Evolutionary conservation across 2,888 invertebrate species (phyloP), one percentile per base, ranked within the genome.

Genomic region (Kuschelorhynchus macadamiae): DNA sequence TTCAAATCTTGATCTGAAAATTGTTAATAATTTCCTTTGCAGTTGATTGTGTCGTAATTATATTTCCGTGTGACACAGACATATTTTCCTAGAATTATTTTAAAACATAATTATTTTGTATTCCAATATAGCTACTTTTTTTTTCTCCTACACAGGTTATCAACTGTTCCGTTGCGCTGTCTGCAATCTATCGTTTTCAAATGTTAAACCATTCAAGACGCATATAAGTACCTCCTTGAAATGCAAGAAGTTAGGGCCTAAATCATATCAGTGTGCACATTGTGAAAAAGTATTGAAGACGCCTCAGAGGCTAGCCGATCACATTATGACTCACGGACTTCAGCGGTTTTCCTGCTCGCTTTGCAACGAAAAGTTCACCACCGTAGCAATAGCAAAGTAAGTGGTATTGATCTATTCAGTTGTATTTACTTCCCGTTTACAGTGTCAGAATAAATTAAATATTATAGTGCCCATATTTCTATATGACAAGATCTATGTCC

Each of bases 331-430:
- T 1, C 92, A 92, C 70, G 89, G 88, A 0, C 79, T 85, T 0
- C 85, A 87, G 72, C 82, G 87, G 8, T 89, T 86, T 69, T 83
- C 85, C 8, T 92, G 92, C 75, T 86, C 87, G 3, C 52, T 89
- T 20, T 92, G 92, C 75, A 79, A 84, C 36, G 76, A 73, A 47
- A 81, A 80, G 67, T 80, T 78, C 49, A 75, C 79, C 79, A 83
- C 78, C 32, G 61, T 73, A 1, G 61, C 67, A 3, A 71, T 75
- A 39, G 74, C 78, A 5, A 79, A 76, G 81, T 81, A 72, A 77
- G 78, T 73, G n/a, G n/a, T n/a, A n/a, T n/a, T n/a, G n/a, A n/a
- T n/a, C n/a, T n/a, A n/a, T n/a, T n/a, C n/a, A n/a, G n/a, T n/a
- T n/a, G n/a, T n/a, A n/a, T n/a, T n/a, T n/a, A n/a, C n/a, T n/a